phyloP scores from a whole-genome alignment of 2,888 invertebrate species.

The Caenorhabditis sp. region DNA sequence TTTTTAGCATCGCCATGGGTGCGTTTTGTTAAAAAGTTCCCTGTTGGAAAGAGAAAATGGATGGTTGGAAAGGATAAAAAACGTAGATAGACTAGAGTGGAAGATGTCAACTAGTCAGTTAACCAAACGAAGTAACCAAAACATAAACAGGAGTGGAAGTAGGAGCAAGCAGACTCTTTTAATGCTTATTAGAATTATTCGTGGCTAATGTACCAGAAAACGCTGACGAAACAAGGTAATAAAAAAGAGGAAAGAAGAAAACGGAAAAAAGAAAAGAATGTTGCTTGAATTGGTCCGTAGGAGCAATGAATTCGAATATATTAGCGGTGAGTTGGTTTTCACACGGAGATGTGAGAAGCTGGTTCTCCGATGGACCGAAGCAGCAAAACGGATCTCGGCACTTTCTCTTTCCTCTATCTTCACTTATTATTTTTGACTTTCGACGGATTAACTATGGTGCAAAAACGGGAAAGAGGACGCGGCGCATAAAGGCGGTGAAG shows the following conservation, averaged over 20 bases:
- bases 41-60: background rate
- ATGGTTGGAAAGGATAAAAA: background rate
- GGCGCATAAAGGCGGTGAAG: constrained; percentile 39
- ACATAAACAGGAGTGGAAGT: constrained; percentile 27
- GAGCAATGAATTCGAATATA: constrained; percentile 48
- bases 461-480: constrained; percentile 36
- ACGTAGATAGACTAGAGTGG: background rate
- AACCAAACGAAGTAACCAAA: constrained; percentile 18
- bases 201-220: constrained; percentile 58
- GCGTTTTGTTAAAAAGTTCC: constrained; percentile 17
- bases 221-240: constrained; percentile 7
- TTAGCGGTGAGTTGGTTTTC: constrained; percentile 36
- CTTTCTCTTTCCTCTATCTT: constrained; percentile 23
- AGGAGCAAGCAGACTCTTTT: constrained; percentile 19
- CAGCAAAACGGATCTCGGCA: background rate
- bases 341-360: constrained; percentile 55
- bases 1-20: constrained; percentile 9
- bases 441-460: constrained; percentile 44
- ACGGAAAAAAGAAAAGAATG: constrained; percentile 16
- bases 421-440: constrained; percentile 60
- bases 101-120: constrained; percentile 13
- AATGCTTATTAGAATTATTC: constrained; percentile 38
- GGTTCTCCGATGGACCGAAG: constrained; percentile 1
- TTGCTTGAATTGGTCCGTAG: constrained; percentile 38
- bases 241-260: constrained; percentile 1